Conservation (phyloP, 2,113 vertebrate species). For the Puma concolor region DNA sequence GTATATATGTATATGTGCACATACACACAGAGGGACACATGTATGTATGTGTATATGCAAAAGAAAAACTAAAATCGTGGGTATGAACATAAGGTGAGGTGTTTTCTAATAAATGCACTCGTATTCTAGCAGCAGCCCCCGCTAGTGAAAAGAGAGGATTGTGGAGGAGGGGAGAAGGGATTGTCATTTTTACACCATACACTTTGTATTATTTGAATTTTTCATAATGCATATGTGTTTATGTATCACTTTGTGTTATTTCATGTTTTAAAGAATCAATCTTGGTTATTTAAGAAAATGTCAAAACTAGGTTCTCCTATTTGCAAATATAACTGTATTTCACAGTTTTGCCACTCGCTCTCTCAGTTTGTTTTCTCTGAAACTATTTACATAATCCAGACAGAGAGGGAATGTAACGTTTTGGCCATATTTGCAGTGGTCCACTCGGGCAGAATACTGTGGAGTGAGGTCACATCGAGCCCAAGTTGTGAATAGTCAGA, state of each 20-base stretch:
- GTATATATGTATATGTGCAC: not conserved
- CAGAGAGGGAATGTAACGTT: conserved; percentile 32
- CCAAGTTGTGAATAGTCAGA: conserved; percentile 14
- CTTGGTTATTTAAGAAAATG: conserved; percentile 60
- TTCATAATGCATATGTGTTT: conserved; percentile 58
- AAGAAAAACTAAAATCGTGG: not conserved
- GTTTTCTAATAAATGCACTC: not conserved
- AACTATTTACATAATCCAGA: conserved; percentile 47
- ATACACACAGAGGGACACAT: not conserved
- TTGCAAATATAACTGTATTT: conserved; percentile 56
- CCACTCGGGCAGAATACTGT: not conserved
- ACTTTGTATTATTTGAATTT: conserved; percentile 29
- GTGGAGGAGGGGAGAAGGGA: not conserved
- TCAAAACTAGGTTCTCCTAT: conserved; percentile 52
- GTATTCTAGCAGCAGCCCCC: not conserved
- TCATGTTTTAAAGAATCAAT: conserved; percentile 60
- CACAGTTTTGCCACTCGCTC: conserved; percentile 44
- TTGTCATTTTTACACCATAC: not conserved
- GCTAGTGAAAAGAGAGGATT: not conserved
- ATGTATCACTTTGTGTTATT: conserved; percentile 52
- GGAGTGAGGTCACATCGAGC: not conserved
- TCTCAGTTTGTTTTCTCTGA: conserved; percentile 41
- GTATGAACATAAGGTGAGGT: not conserved
- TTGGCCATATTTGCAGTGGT: conserved; percentile 16
- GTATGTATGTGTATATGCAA: not conserved